These are phyloP conservation scores for Caloenas nicobarica DNA, from an alignment of 2,113 vertebrate species.

Conservation along the genomic window DNA sequence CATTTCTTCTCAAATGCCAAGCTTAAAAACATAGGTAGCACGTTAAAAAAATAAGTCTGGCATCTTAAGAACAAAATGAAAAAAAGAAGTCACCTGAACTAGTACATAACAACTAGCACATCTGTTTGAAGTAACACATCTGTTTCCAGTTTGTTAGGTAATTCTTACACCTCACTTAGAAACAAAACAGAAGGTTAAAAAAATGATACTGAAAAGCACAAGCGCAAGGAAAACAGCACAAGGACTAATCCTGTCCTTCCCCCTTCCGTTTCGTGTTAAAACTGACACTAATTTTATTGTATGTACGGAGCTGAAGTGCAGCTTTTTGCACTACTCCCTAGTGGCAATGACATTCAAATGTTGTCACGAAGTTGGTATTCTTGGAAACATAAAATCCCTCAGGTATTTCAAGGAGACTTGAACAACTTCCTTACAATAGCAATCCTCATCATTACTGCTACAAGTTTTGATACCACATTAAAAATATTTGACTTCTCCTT, in stretches of 20 bases:
- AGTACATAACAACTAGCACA: not conserved
- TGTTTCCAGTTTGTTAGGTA: not conserved
- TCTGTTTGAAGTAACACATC: not conserved
- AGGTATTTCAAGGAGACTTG: not conserved
- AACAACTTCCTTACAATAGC: slow-evolving; percentile 44
- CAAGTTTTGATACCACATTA: slow-evolving; percentile 13
- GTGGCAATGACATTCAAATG: not conserved
- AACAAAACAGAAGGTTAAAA: not conserved
- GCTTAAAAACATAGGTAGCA: not conserved
- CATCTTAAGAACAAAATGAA: not conserved
- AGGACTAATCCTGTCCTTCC: not conserved
- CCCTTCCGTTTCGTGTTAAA: not conserved
- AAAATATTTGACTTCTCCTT: slow-evolving; percentile 54
- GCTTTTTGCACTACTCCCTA: not conserved
- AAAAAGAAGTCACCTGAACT: not conserved
- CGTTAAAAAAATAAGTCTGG: not conserved
- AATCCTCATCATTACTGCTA: not conserved
- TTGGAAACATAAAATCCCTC: not conserved
- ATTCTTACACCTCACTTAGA: not conserved
- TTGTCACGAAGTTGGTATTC: not conserved
- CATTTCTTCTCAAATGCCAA: not conserved
- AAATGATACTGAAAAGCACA: not conserved
- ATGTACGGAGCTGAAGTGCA: not conserved
- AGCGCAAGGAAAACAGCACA: not conserved
- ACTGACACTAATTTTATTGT: not conserved